Percentiles rank a stretch among this genome's conserved stretches.
Evolutionary conservation across 37 sponge, comb jelly and placozoan genomes (phyloP).

Genomic region (Ephydatia muelleri): DNA sequence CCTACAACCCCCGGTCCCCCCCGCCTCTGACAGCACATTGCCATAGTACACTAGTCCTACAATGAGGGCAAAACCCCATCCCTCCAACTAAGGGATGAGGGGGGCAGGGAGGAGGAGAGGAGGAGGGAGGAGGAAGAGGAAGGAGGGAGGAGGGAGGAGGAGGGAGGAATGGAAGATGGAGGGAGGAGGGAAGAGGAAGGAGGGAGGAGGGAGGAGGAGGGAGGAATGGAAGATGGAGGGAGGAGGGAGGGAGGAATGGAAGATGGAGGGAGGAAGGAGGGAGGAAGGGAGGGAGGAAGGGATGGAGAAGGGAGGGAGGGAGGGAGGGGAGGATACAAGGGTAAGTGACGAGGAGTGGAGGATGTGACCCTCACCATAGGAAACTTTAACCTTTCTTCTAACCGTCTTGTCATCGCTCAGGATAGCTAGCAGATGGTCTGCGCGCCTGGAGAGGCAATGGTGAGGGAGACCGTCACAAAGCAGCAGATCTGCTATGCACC

Average conservation of each 20-base stretch:
- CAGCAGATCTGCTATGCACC: background rate
- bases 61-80: conserved; percentile 71
- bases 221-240: too few relatives aligned
- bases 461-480: background rate
- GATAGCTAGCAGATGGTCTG: conserved; percentile 60
- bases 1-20: conserved; percentile 66
- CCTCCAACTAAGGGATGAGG: conserved; percentile 54
- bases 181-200: too few relatives aligned
- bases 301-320: too few relatives aligned
- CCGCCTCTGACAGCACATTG: conserved; percentile 55
- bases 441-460: conserved; percentile 41
- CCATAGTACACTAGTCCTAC: conserved; percentile 47
- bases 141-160: too few relatives aligned
- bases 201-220: too few relatives aligned
- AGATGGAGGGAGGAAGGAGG: too few relatives aligned
- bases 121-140: background rate
- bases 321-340: too few relatives aligned
- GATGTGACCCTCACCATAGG: conserved; percentile 78
- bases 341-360: too few relatives aligned
- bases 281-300: too few relatives aligned
- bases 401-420: conserved; percentile 69
- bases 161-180: too few relatives aligned
- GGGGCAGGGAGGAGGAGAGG: too few relatives aligned
- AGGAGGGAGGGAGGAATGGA: too few relatives aligned
- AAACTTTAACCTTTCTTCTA: conserved; percentile 64